Percentiles rank a stretch among this genome's conserved stretches.
Conservation (phyloP, 2,888 invertebrate species). For the Timema podura region DNA sequence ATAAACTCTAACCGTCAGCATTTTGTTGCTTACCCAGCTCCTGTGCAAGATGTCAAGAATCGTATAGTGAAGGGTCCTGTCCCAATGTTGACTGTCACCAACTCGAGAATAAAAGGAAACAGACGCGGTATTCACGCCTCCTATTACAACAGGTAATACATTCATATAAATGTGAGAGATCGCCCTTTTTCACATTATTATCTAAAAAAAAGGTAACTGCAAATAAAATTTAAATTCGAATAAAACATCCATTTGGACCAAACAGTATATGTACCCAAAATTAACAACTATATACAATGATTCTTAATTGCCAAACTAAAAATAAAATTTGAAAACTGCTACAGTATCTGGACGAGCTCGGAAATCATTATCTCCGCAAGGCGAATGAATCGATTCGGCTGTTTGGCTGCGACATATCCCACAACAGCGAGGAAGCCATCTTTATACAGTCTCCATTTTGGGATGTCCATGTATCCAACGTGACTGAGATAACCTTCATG, state of each 20-base stretch:
- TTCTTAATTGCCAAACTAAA: not conserved
- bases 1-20: not conserved
- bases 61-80: constrained; percentile 73
- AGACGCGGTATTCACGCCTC: constrained; percentile 73
- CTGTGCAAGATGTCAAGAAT: constrained; percentile 60
- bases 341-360: constrained; percentile 64
- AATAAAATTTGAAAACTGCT: constrained; percentile 10
- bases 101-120: constrained; percentile 75
- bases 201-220: not conserved
- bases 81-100: constrained; percentile 67
- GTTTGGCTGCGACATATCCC: constrained; percentile 73
- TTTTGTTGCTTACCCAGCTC: constrained; percentile 30
- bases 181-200: not conserved
- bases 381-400: constrained; percentile 83
- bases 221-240: not conserved
- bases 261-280: not conserved
- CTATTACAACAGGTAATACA: constrained; percentile 65
- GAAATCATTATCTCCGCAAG: constrained; percentile 81
- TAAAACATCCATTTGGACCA: not conserved
- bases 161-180: no score
- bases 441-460: constrained; percentile 79
- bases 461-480: constrained; percentile 79
- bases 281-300: not conserved
- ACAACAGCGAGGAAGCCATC: constrained; percentile 76
- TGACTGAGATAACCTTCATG: constrained; percentile 86